Base-by-base conservation (phyloP, 1,140 invertebrate genomes). In the Cotesia typhae region DNA sequence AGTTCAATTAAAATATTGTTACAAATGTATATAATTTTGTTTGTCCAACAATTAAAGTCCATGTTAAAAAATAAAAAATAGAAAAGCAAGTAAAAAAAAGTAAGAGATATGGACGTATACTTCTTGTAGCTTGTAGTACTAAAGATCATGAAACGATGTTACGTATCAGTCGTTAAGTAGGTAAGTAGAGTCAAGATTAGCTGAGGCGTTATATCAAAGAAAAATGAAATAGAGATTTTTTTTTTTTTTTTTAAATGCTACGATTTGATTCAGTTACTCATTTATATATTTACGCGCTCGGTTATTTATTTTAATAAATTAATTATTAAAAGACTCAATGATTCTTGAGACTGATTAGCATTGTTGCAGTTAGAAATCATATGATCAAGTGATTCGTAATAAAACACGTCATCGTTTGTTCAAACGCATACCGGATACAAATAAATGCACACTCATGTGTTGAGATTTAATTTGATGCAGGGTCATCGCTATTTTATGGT, bases 171-270 rank as follows among this genome's bases (percentile, higher is more conserved):
- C 68, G 73, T 74, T 80, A 80, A 80, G 76, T 80, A 78, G 78
- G 75, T 80, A 80, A 80, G 77, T 80, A 76, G 78, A 78, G 70
- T 78, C 70, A 70, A 80, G 75, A 63, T 72, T 77, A 77, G 73
- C 74, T 80, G 73, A 72, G 67, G 74, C 74, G 73, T 78, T 75
- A 74, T 73, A 74, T 63, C 71, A 72, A 53, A 75, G 64, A 74
- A 53, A 71, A 57, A 41, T 60, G 59, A 61, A 73, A 74, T 69
- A n/a, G 1, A 7, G 41, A 10, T 47, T 28, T 28, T 28, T 28
- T 28, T 28, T 28, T 28, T 28, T 28, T n/a, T 66, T 0, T 60
- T 20, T 47, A 55, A 55, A 55, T 20, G 53, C 3, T 55, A 55
- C 14, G 12, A 55, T 14, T 55, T 55, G n/a, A 17, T 12, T 55